Percentiles rank a stretch among this genome's conserved stretches.
These are phyloP conservation scores for Leptodirus hochenwartii DNA, from an alignment of 2,888 invertebrate species.

Conservation along the genomic window DNA sequence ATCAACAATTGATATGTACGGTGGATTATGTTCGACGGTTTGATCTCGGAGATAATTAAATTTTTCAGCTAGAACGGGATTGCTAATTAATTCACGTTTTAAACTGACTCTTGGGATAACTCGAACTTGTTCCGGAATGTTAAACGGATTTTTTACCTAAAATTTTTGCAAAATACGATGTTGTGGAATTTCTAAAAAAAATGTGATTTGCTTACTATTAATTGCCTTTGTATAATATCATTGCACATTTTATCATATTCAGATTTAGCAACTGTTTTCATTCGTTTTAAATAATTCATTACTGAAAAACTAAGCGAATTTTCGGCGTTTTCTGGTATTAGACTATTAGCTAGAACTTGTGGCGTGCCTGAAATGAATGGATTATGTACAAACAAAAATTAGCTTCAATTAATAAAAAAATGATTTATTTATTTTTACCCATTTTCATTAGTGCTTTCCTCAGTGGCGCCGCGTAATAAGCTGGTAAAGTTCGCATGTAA, in stretches of 20 bases:
- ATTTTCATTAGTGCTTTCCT: conserved; percentile 79
- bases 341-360: conserved; percentile 57
- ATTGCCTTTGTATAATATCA: conserved; percentile 51
- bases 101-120: conserved; percentile 34
- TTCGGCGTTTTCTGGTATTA: conserved; percentile 84
- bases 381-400: conserved; percentile 6
- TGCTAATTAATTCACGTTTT: conserved; percentile 64
- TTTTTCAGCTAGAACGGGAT: conserved; percentile 66
- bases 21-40: conserved; percentile 69
- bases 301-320: conserved; percentile 86
- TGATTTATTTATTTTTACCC: conserved; percentile 42
- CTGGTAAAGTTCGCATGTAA: conserved; percentile 91
- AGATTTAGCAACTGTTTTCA: conserved; percentile 85
- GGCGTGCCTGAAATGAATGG: conserved; percentile 37
- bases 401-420: conserved; percentile 2
- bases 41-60: conserved; percentile 70
- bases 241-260: conserved; percentile 78
- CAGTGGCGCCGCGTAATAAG: conserved; percentile 81
- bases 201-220: conserved; percentile 17
- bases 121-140: conserved; percentile 28
- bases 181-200: not conserved
- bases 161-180: not conserved
- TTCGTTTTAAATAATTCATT: conserved; percentile 82
- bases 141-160: conserved; percentile 13
- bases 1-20: conserved; percentile 49